Conservation (phyloP, 1,140 invertebrate genomes). For the Neotoxoptera formosana region DNA sequence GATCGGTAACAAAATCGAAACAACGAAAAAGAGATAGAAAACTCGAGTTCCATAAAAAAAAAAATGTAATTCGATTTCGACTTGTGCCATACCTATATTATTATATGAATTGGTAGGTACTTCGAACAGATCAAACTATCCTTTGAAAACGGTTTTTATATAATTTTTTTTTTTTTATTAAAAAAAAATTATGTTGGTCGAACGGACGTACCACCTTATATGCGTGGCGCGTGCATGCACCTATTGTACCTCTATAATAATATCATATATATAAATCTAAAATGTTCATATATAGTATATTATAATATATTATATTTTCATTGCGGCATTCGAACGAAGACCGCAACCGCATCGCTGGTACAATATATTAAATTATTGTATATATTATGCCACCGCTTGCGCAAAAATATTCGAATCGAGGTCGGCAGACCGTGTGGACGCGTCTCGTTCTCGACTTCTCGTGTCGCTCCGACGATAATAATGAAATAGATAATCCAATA, state of each 20-base stretch:
- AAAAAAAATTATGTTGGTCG: not conserved
- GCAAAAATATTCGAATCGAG: not conserved
- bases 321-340: not conserved
- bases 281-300: not conserved
- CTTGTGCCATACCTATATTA: too few species aligned
- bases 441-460: too few species aligned
- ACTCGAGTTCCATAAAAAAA: too few species aligned
- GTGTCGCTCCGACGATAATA: not conserved
- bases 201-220: not conserved
- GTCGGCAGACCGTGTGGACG: not conserved
- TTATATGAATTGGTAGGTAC: too few species aligned
- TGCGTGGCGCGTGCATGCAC: not conserved
- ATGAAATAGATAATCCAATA: not conserved
- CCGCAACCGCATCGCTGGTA: not conserved
- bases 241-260: too few species aligned
- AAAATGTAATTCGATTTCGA: too few species aligned
- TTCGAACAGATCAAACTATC: too few species aligned
- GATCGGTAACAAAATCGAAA: not conserved
- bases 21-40: not conserved
- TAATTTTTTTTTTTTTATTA: not conserved
- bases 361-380: not conserved
- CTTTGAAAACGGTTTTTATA: not conserved
- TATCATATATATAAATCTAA: not conserved
- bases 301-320: not conserved
- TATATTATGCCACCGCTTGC: not conserved